phyloP scores from a whole-genome alignment of 2,797 vertebrate species.

The Dallia pectoralis region DNA sequence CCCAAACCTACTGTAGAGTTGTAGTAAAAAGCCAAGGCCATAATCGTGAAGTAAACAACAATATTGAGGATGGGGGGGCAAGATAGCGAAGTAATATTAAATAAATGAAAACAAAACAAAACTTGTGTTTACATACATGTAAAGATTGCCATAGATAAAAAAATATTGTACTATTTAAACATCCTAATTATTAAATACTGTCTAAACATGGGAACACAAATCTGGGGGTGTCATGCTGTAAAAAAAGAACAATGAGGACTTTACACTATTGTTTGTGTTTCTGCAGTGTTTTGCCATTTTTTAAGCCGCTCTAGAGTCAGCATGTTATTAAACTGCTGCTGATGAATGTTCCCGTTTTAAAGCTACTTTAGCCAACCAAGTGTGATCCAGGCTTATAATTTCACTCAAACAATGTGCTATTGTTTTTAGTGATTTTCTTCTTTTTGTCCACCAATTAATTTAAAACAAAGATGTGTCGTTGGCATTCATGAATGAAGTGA shows the following conservation, averaged over 20 bases:
- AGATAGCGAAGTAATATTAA: too few species aligned
- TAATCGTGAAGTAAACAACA: too few species aligned
- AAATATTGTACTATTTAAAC: background rate
- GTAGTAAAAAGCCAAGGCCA: too few species aligned
- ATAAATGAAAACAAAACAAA: too few species aligned
- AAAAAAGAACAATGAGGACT: slow-evolving; percentile 49
- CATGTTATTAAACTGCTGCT: slow-evolving; percentile 59
- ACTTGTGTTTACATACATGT: slow-evolving; percentile 14
- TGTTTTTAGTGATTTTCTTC: slow-evolving; percentile 69
- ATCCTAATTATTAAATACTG: background rate
- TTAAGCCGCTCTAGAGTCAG: slow-evolving; percentile 64
- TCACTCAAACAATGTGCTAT: slow-evolving; percentile 74
- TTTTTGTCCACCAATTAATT: slow-evolving; percentile 32
- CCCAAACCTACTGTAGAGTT: too few species aligned
- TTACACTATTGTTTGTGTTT: slow-evolving; percentile 55
- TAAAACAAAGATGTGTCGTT: slow-evolving; percentile 6
- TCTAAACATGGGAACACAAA: background rate
- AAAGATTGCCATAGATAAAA: background rate
- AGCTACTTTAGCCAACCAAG: slow-evolving; percentile 76
- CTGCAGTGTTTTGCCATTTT: slow-evolving; percentile 68
- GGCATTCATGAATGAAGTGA: background rate
- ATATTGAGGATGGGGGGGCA: too few species aligned
- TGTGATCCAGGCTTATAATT: slow-evolving; percentile 76
- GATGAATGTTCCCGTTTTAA: slow-evolving; percentile 65
- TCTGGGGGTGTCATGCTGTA: background rate